Percentiles rank a stretch among this genome's conserved stretches.
Conservation (phyloP, 2,113 vertebrate genomes). For the Rhea americana region DNA sequence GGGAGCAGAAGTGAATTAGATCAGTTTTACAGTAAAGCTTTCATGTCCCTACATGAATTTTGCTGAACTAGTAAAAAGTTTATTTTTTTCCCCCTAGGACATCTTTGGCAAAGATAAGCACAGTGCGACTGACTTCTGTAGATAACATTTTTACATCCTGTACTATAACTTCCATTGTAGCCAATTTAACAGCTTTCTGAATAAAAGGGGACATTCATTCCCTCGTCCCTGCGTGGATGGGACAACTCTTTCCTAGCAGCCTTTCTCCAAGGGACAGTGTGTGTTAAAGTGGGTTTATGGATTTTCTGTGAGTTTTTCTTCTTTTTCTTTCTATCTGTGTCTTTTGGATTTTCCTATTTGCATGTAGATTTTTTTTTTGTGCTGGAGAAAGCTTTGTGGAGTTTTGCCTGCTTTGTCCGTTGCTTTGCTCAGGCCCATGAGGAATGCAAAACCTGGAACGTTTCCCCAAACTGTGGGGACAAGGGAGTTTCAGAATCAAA, state of each 20-base stretch:
- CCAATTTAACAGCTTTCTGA: neutral
- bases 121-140: fast-evolving
- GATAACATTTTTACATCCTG: neutral
- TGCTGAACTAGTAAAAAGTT: neutral
- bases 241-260: neutral
- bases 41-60: neutral
- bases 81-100: neutral
- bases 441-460: neutral
- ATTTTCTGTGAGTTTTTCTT: neutral
- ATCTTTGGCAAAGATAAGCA: constrained; percentile 14
- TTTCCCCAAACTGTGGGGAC: neutral
- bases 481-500: neutral
- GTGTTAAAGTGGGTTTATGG: neutral
- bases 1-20: neutral
- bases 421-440: neutral
- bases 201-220: neutral
- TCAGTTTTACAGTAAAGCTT: neutral
- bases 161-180: neutral
- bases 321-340: neutral
- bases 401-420: neutral
- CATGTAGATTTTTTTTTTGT: neutral
- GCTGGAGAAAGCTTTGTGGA: fast-evolving
- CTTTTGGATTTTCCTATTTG: neutral
- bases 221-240: neutral
- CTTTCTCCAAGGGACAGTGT: neutral